These are phyloP conservation scores for Cybosia mesomella DNA, from an alignment of 2,888 invertebrate species.

Conservation along the genomic window DNA sequence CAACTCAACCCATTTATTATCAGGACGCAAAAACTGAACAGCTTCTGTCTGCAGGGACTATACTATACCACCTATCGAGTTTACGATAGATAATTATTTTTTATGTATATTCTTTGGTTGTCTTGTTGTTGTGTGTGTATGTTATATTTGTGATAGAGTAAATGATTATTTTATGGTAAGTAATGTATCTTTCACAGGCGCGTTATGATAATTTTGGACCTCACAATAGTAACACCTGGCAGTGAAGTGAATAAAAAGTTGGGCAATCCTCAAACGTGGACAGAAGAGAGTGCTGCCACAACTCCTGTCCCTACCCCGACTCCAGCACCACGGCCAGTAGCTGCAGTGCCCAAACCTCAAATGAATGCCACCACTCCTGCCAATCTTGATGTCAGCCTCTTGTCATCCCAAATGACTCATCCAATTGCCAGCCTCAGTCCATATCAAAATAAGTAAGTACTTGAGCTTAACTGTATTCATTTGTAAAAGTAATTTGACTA, in stretches of 20 bases:
- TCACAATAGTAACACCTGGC: slow-evolving; percentile 92
- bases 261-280: slow-evolving; percentile 93
- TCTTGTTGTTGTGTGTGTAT: no score
- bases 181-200: slow-evolving; percentile 84
- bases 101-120: no score
- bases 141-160: no score
- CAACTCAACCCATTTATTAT: no score
- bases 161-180: no score
- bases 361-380: slow-evolving; percentile 53
- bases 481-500: no score
- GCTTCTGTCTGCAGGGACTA: no score
- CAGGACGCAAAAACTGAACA: no score
- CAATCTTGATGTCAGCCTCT: slow-evolving; percentile 73
- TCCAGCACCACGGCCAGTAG: slow-evolving; percentile 54
- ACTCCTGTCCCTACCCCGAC: slow-evolving; percentile 59
- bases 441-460: slow-evolving; percentile 94
- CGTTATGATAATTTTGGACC: slow-evolving; percentile 93
- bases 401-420: slow-evolving; percentile 87
- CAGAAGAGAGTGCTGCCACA: slow-evolving; percentile 68
- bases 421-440: slow-evolving; percentile 96
- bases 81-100: no score
- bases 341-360: slow-evolving; percentile 56
- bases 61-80: no score
- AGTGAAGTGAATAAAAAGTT: slow-evolving; percentile 91
- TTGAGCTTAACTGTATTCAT: no score